phyloP scores from a whole-genome alignment of 2,888 invertebrate genomes.

The Noctua pronuba region DNA sequence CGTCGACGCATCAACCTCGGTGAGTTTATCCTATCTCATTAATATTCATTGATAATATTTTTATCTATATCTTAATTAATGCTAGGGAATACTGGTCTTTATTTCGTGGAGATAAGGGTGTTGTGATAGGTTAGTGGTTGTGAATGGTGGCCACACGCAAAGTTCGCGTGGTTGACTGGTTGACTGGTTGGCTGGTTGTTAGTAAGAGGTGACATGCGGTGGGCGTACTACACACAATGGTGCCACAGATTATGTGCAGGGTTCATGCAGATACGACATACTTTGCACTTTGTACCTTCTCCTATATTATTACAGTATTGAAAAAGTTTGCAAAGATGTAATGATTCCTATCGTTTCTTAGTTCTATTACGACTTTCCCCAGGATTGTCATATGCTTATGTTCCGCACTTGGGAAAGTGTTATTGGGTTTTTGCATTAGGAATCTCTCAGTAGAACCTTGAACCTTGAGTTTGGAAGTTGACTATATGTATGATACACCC shows the following conservation, averaged over 20 bases:
- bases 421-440: background rate
- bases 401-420: background rate
- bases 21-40: constrained; percentile 54
- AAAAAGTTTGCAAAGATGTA: background rate
- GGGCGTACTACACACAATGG: constrained; percentile 67
- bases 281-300: background rate
- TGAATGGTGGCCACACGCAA: constrained; percentile 68
- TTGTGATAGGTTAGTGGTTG: constrained; percentile 39
- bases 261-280: constrained; percentile 51
- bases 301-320: background rate
- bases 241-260: constrained; percentile 64
- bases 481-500: background rate
- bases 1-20: constrained; percentile 42
- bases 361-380: background rate
- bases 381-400: no score
- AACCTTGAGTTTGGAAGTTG: background rate
- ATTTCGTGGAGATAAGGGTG: constrained; percentile 19
- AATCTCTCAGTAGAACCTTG: background rate
- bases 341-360: background rate
- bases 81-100: constrained; percentile 37
- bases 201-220: constrained; percentile 67
- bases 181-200: constrained; percentile 48
- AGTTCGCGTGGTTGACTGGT: constrained; percentile 61
- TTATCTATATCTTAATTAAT: constrained; percentile 48
- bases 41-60: constrained; percentile 55